Percentiles rank a stretch among this genome's conserved stretches.
Evolutionary conservation across 2,888 invertebrate genomes (phyloP).

Genomic region (Diarsia dahlii): DNA sequence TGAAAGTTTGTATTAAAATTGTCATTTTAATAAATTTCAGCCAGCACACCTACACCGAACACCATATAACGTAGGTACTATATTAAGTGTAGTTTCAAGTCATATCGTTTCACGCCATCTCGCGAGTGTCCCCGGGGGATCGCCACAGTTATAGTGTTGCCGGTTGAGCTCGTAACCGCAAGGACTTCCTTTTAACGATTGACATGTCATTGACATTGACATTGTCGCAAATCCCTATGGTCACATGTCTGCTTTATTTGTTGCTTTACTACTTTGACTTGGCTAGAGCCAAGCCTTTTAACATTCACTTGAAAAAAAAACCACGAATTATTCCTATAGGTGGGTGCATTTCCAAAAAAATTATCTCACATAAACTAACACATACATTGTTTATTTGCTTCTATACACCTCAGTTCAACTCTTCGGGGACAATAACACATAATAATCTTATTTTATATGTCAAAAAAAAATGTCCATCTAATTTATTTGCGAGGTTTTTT

Average conservation of each 20-base stretch:
- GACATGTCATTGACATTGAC: conserved; percentile 7
- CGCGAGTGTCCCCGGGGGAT: neutral
- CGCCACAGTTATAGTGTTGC: neutral
- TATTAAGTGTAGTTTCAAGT: neutral
- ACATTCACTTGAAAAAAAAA: neutral
- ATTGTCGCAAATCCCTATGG: conserved; percentile 5
- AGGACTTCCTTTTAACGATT: neutral
- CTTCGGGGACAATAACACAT: too few relatives aligned
- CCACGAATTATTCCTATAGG: too few relatives aligned
- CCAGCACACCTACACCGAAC: neutral
- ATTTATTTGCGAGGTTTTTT: neutral
- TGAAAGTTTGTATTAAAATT: too few relatives aligned
- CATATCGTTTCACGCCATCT: neutral
- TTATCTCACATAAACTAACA: too few relatives aligned
- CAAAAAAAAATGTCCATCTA: neutral
- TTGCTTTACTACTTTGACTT: neutral
- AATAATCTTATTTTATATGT: neutral
- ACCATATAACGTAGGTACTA: neutral
- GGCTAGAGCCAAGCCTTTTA: neutral
- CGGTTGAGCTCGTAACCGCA: neutral
- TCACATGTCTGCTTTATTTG: conserved; percentile 2
- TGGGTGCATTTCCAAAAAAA: too few relatives aligned
- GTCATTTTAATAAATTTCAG: neutral
- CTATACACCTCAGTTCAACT: neutral
- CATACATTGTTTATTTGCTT: neutral